phyloP scores from a whole-genome alignment of 2,888 invertebrate species.

The Coecobrya sp. region DNA sequence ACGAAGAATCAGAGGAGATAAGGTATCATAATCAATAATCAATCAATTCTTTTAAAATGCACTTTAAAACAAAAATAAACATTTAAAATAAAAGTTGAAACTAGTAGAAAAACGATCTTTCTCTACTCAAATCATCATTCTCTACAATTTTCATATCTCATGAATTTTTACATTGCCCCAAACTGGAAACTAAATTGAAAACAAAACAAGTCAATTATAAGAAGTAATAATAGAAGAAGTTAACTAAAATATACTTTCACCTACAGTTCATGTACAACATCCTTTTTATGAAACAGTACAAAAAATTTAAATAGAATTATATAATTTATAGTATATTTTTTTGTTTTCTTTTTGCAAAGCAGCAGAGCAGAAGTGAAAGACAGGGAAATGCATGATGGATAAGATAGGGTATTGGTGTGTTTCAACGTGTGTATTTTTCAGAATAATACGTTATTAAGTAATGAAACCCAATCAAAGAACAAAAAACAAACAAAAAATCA shows the following conservation, averaged over 20 bases:
- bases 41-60: background rate
- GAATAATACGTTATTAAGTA: background rate
- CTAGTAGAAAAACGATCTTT: background rate
- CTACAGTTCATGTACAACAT: constrained; percentile 50
- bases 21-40: background rate
- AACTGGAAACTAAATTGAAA: background rate
- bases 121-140: background rate
- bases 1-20: constrained; percentile 60
- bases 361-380: constrained; percentile 23
- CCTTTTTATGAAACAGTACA: background rate
- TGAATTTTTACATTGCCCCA: constrained; percentile 18
- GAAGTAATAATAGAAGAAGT: constrained; percentile 5
- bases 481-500: background rate
- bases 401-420: background rate
- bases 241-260: too few species aligned
- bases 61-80: background rate
- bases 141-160: background rate
- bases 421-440: constrained; percentile 55
- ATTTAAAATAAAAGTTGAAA: background rate
- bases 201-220: background rate
- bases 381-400: background rate
- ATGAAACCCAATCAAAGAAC: background rate
- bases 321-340: too few species aligned
- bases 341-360: constrained; percentile 55
- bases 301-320: background rate